Base-by-base conservation (phyloP, 2,113 vertebrate genomes). In the Perca flavescens region DNA sequence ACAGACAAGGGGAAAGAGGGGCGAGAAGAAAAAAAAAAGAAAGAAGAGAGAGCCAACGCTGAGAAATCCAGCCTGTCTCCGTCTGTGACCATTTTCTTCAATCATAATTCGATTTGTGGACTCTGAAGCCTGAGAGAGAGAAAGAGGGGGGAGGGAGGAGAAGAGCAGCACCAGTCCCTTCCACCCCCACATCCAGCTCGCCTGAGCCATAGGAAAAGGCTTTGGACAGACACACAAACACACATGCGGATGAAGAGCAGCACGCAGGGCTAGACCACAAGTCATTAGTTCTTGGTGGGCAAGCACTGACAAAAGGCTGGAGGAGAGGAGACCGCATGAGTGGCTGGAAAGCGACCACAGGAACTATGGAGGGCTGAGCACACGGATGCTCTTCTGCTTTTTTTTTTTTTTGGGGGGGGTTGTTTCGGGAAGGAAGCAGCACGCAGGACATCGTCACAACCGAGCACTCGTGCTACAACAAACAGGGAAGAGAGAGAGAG, bases 211-310 rank as follows among this genome's bases (percentile, higher is more conserved):
- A 67, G 83, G 80, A 71, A 90, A 84, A 87, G 67, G 89, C 77
- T 80, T 61, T 66, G 63, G 62, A 64, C 74, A 64, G 62, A 70
- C 68, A 73, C 63, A 79, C 77, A 68, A 57, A 85, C 75, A 73
- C 63, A 79, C 77, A 68, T 62, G 63, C 47, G 14, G 66, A 76
- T 16, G 12, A 56, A 66, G 49, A 83, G 82, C 65, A 84, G 87
- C 76, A 82, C 80, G 69, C 73, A 76, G 71, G 81, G 75, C 82
- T 91, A 91, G 93, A 93, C 93, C 92, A 73, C 92, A 68, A 92
- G 89, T 86, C 93, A 90, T 89, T 90, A 88, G 87, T 92, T 91
- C 91, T 89, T 77, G 85, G 82, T 93, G 88, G 91, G 63, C 88
- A 91, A 89, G 87, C 88, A 79, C 82, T 80, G 89, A 94, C 92